Percentiles rank a stretch among this genome's conserved stretches.
Conservation (phyloP, 2,888 invertebrate species). For the Dicycla oo region DNA sequence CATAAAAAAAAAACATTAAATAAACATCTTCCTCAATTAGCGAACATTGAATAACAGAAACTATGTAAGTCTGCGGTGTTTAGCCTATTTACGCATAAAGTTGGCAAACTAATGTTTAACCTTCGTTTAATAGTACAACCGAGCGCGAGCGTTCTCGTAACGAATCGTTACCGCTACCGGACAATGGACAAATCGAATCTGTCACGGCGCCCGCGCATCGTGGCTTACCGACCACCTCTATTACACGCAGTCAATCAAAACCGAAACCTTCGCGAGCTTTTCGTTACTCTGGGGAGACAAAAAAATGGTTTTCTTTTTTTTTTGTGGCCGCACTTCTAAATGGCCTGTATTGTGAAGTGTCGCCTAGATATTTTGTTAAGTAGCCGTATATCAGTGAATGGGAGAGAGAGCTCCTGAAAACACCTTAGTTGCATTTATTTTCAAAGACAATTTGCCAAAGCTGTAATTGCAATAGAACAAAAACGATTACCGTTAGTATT, state of each 20-base stretch:
- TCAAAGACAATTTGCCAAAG: background rate
- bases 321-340: background rate
- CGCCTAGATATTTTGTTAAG: background rate
- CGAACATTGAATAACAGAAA: slow-evolving; percentile 6
- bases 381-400: background rate
- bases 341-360: background rate
- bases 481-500: background rate
- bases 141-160: slow-evolving; percentile 66
- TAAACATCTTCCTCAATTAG: slow-evolving; percentile 21
- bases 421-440: background rate
- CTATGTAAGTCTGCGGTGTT: background rate
- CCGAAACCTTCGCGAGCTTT: slow-evolving; percentile 4
- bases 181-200: slow-evolving; percentile 84
- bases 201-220: slow-evolving; percentile 75
- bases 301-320: background rate
- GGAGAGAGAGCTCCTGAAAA: background rate
- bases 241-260: slow-evolving; percentile 38
- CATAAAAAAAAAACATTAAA: slow-evolving; percentile 13
- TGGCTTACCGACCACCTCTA: slow-evolving; percentile 45
- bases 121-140: slow-evolving; percentile 53
- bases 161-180: slow-evolving; percentile 80
- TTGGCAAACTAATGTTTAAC: slow-evolving; percentile 45
- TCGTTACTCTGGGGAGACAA: background rate
- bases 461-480: background rate
- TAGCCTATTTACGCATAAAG: slow-evolving; percentile 10